phyloP scores from a whole-genome alignment of 2,113 vertebrate species.

The Campylomormyrus tamandua region DNA sequence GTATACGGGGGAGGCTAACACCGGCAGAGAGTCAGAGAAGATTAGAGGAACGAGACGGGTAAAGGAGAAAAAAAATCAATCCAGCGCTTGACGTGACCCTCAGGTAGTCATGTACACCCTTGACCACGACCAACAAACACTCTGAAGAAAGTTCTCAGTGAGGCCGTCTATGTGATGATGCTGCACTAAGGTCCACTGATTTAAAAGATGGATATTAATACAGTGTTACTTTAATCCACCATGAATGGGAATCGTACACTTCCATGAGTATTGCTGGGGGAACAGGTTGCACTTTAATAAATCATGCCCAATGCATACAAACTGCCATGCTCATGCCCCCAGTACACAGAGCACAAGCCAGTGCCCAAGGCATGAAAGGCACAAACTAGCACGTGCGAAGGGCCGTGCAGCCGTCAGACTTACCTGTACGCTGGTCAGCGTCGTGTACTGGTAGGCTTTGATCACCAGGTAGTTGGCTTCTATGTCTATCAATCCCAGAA shows the following conservation, averaged over 20 bases:
- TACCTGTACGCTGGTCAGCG: constrained; percentile 91
- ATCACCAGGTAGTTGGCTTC: constrained; percentile 93
- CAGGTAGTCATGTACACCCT: constrained; percentile 24
- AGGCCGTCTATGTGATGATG: constrained; percentile 7
- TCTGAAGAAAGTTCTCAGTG: constrained; percentile 14
- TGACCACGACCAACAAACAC: constrained; percentile 24
- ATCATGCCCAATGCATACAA: background rate
- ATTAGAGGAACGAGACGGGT: background rate
- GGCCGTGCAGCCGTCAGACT: constrained; percentile 3
- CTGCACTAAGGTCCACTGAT: constrained; percentile 26
- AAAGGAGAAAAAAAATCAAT: constrained; percentile 23
- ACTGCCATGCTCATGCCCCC: background rate
- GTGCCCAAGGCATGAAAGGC: background rate
- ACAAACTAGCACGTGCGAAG: background rate
- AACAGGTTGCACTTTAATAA: background rate
- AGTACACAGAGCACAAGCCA: background rate
- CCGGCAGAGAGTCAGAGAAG: background rate
- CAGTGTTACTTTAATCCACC: background rate
- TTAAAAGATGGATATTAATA: background rate
- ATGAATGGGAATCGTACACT: background rate
- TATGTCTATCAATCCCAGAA: constrained; percentile 87
- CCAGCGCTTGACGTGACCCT: constrained; percentile 15
- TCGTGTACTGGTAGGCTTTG: constrained; percentile 93
- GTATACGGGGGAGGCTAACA: background rate
- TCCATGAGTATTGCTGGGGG: background rate